Evolutionary conservation across 2,113 vertebrate genomes (phyloP).

Genomic region (Tachuris rubrigastra): DNA sequence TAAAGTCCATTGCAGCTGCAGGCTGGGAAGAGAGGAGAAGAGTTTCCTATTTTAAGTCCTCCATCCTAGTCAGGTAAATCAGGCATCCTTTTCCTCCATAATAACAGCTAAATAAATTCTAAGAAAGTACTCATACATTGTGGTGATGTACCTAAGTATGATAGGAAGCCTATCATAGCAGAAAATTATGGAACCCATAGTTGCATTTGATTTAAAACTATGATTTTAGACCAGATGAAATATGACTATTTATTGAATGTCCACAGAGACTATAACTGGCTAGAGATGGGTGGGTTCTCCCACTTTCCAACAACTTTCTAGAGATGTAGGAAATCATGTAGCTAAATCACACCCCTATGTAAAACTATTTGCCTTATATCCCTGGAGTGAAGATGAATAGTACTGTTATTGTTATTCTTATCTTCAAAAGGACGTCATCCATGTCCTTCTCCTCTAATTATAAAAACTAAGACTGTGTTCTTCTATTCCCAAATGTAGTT

Average conservation of each 20-base stretch:
- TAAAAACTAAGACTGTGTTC: neutral
- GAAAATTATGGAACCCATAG: neutral
- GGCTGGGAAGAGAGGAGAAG: neutral
- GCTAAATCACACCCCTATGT: neutral
- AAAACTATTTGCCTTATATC: neutral
- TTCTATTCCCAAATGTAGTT: neutral
- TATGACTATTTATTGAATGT: neutral
- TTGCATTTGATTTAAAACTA: neutral
- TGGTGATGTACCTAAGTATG: neutral
- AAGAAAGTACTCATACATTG: neutral
- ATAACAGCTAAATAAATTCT: neutral
- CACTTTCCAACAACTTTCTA: neutral
- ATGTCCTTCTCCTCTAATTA: neutral
- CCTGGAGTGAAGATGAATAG: neutral
- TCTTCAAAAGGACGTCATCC: neutral
- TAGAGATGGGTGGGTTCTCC: neutral
- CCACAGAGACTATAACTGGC: neutral
- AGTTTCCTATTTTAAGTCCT: neutral
- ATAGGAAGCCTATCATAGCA: neutral
- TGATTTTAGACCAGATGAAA: neutral
- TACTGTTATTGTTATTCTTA: neutral
- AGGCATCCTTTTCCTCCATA: neutral
- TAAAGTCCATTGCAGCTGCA: neutral
- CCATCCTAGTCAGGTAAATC: neutral
- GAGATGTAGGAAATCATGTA: neutral